phyloP scores from a whole-genome alignment of 2,113 vertebrate genomes.

The Neoarius graeffei region DNA sequence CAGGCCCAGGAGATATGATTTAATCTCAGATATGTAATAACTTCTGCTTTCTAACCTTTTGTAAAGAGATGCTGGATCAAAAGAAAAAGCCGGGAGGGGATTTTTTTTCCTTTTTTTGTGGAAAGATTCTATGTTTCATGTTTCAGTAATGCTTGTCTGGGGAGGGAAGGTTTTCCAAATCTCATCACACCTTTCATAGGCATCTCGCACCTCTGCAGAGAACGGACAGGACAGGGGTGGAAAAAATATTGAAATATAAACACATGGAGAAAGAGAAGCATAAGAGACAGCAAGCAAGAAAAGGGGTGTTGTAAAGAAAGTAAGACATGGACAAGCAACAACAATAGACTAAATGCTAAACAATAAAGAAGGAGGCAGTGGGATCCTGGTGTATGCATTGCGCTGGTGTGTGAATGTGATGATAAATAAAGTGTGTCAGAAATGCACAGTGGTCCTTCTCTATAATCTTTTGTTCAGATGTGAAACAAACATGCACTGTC shows the following conservation, averaged over 20 bases:
- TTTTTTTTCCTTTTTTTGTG: background rate
- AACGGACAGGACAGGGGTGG: background rate
- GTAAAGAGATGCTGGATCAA: constrained; percentile 32
- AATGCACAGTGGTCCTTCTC: background rate
- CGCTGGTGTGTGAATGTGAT: constrained; percentile 4
- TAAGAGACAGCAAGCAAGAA: constrained; percentile 11
- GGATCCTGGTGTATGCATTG: constrained; percentile 4
- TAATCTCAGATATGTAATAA: constrained; percentile 45
- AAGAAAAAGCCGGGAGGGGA: constrained; percentile 3
- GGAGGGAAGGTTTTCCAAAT: constrained; percentile 28
- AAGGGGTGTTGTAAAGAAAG: constrained; percentile 1
- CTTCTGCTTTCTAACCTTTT: background rate
- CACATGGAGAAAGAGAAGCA: constrained; percentile 9
- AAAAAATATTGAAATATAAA: constrained; percentile 31
- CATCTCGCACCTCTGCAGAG: constrained; percentile 22
- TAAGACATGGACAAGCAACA: constrained; percentile 15
- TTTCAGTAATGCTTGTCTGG: constrained; percentile 19
- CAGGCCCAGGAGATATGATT: constrained; percentile 32
- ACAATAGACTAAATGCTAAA: constrained; percentile 3
- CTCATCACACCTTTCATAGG: constrained; percentile 33
- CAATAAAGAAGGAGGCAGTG: background rate
- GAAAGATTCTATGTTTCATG: constrained; percentile 14
- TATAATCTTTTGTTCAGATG: constrained; percentile 31
- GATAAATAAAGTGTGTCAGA: constrained; percentile 42
- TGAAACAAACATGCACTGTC: constrained; percentile 19